These are phyloP conservation scores for Cremastobaeus sp. DNA, from an alignment of 2,888 invertebrate genomes.

Conservation along the genomic window DNA sequence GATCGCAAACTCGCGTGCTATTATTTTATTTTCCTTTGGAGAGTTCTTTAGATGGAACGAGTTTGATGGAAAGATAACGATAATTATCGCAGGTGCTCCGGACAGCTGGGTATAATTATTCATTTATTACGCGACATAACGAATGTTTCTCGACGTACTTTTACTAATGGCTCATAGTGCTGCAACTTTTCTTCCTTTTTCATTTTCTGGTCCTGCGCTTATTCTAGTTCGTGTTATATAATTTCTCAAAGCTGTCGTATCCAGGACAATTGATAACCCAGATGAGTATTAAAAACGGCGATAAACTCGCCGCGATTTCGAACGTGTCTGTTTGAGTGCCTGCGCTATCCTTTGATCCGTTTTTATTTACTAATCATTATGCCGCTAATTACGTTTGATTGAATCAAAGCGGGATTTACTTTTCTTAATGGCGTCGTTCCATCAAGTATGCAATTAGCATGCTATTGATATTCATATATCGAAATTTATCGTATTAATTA, in stretches of 20 bases:
- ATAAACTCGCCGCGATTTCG: conserved; percentile 18
- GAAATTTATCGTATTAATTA: conserved; percentile 3
- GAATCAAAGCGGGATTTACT: not conserved
- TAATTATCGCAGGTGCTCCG: conserved; percentile 42
- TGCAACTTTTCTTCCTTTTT: conserved; percentile 14
- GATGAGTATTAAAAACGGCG: conserved; percentile 26
- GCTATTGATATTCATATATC: too few species aligned
- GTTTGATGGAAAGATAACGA: conserved; percentile 53
- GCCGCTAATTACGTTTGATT: conserved; percentile 14
- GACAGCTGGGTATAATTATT: conserved; percentile 43
- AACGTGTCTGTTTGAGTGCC: conserved; percentile 16
- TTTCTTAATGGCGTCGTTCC: conserved; percentile 6
- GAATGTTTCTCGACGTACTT: conserved; percentile 51
- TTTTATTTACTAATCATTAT: conserved; percentile 15
- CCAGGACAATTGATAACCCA: conserved; percentile 20
- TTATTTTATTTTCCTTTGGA: conserved; percentile 31
- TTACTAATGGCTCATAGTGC: conserved; percentile 23
- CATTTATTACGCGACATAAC: conserved; percentile 50
- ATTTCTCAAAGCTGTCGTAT: conserved; percentile 39
- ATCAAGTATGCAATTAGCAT: too few species aligned
- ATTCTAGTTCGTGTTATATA: too few species aligned
- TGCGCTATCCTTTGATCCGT: not conserved
- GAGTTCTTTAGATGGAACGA: conserved; percentile 31
- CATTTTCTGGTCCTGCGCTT: not conserved
- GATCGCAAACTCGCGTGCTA: conserved; percentile 12